Evolutionary conservation across 2,888 invertebrate genomes (phyloP).

Genomic region (Dorcus parallelipipedus): DNA sequence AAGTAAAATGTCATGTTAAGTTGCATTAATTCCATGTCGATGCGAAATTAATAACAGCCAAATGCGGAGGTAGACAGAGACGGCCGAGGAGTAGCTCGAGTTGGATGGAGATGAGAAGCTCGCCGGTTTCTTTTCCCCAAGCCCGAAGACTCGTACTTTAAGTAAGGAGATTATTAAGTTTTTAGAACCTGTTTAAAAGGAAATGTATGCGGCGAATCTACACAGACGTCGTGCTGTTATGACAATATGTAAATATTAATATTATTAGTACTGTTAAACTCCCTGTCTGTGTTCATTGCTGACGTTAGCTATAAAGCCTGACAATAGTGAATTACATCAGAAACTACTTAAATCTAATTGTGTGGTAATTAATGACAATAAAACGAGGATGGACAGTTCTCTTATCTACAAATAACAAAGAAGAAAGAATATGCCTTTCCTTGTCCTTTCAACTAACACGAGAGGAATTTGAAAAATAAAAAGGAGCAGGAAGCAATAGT

Average conservation of each 20-base stretch:
- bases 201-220: background rate
- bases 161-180: background rate
- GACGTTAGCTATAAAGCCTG: too few relatives aligned
- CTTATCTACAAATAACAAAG: too few relatives aligned
- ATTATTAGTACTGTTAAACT: too few relatives aligned
- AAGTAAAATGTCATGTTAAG: slow-evolving; percentile 2
- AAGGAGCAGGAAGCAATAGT: too few relatives aligned
- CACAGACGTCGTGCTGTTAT: background rate
- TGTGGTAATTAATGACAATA: too few relatives aligned
- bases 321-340: too few relatives aligned
- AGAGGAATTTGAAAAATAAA: too few relatives aligned
- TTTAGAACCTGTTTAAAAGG: background rate
- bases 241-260: background rate
- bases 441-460: too few relatives aligned
- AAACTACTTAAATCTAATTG: too few relatives aligned
- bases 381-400: too few relatives aligned
- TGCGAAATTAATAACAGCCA: background rate
- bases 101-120: background rate
- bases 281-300: too few relatives aligned
- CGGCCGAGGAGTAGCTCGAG: background rate
- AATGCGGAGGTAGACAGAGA: background rate
- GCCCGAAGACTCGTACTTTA: background rate
- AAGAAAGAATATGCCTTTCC: too few relatives aligned
- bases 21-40: background rate
- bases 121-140: background rate